Evolutionary conservation across 1,140 invertebrate species (phyloP), one percentile per base, ranked within the genome.

Genomic region (Trichonephila clavata): DNA sequence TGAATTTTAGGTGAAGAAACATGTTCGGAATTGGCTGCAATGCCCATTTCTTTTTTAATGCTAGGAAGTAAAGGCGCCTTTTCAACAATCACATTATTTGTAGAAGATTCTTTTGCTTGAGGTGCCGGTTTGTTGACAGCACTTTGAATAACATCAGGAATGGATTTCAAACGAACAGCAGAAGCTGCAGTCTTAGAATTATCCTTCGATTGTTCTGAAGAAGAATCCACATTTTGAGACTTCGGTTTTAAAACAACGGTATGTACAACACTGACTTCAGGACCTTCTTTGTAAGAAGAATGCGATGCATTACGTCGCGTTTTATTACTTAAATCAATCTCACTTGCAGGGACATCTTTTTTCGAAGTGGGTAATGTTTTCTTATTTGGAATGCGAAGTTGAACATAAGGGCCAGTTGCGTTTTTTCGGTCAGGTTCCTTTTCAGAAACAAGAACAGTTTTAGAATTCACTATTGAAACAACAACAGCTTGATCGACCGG

Each of bases 81-180:
- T 39, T 77, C 71, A 77, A 20, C 14, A 39, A 77, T 32, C 27
- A 27, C 14, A 6, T 77, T 77, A n/a, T 24, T 27, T 68, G 7
- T 77, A 77, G 27, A 32, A 39, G 27, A 77, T 1, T 63, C 32
- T 43, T 65, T 87, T 57, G 20, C 10, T 14, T 87, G 20, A 1
- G 32, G 21, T 16, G 24, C 27, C 32, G 27, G 13, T 39, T 77
- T 77, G 14, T 63, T 87, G 18, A 93, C 61, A 24, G 92, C 71
- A 63, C 57, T 93, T 80, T 93, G 84, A 61, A 93, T 80, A 27
- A 93, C 68, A 87, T 93, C 92, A 43, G 92, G 92, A 27, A 93
- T 93, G n/a, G 92, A 39, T n/a, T 93, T 93, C n/a, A 93, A 50
- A 32, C 77, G 90, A 50, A 59, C 59, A 61, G 32, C 60, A 61